Conservation (phyloP, 2,888 invertebrate species). For the Phrixothrix hirtus region DNA sequence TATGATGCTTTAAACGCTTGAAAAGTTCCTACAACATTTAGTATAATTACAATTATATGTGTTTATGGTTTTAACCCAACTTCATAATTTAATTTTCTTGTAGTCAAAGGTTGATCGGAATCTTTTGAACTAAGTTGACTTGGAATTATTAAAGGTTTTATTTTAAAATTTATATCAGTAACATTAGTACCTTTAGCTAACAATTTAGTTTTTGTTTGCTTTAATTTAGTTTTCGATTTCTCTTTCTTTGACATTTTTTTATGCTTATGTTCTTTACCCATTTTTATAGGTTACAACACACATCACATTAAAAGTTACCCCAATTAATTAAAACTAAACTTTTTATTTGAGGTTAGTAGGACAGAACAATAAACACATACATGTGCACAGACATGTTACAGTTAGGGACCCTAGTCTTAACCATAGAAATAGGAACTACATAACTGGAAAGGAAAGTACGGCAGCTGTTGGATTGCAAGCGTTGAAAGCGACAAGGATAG, state of each 20-base stretch:
- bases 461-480: too few relatives aligned
- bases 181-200: constrained; percentile 87
- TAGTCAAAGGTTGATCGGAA: constrained; percentile 63
- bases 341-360: too few relatives aligned
- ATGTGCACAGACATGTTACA: too few relatives aligned
- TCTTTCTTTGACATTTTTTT: constrained; percentile 58
- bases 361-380: too few relatives aligned
- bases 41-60: not conserved
- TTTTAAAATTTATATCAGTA: constrained; percentile 86
- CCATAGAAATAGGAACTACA: too few relatives aligned
- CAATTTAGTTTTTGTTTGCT: constrained; percentile 68
- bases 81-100: constrained; percentile 69
- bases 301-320: constrained; percentile 1
- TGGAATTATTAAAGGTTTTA: constrained; percentile 81
- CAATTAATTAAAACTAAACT: not conserved
- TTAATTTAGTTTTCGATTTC: constrained; percentile 87
- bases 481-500: too few relatives aligned
- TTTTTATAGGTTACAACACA: too few relatives aligned
- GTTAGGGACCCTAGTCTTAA: too few relatives aligned
- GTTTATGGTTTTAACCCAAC: too few relatives aligned
- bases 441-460: too few relatives aligned
- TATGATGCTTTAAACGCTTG: constrained; percentile 73
- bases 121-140: constrained; percentile 70
- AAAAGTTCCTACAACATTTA: constrained; percentile 16
- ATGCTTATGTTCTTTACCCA: not conserved